Evolutionary conservation across 2,113 vertebrate species (phyloP), one percentile per base, ranked within the genome.

Genomic region (Gopherus flavomarginatus): DNA sequence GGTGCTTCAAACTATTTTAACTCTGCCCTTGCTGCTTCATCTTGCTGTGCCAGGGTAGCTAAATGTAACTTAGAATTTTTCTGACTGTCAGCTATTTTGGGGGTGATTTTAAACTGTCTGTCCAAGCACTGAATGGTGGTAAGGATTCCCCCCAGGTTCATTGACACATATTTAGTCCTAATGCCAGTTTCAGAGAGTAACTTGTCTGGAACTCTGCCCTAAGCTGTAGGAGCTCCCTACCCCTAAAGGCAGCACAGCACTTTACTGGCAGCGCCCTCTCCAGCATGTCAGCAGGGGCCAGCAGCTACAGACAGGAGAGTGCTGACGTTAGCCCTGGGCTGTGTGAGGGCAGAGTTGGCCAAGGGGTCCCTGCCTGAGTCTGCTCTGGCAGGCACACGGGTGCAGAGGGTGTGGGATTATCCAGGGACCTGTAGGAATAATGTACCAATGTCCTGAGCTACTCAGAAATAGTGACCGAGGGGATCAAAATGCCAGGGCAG

Each of bases 291-390:
- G 52, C 1, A 2, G 53, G 35, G 56, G 77, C 42, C 62, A 86
- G 94, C 87, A 90, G 87, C 59, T 52, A 17, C 1, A 1, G 81
- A 49, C 87, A 59, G 86, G 72, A 72, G 35, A 6, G 65, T 27
- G 3, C 31, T 90, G 80, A 42, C 9, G 2, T 3, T 1, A 11
- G 4, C 14, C 8, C 1, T 0, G 1, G 11, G 26, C 86, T 17
- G 7, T 42, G 72, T 50, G 44, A 16, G 69, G 69, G 59, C n/a
- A 75, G 69, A 6, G n/a, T 75, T 42, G 21, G 19, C 69, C 21
- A 24, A 42, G 75, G n/a, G 38, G 24, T 44, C n/a, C 85, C 42
- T 13, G 29, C 19, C 42, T 31, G n/a, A 72, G n/a, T 72, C 65
- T 72, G 65, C 35, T 72, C n/a, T 72, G 65, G 65, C 8, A 22